Evolutionary conservation across 1,140 invertebrate genomes (phyloP), one percentile per base, ranked within the genome.

Genomic region (Drosophila bifasciata): DNA sequence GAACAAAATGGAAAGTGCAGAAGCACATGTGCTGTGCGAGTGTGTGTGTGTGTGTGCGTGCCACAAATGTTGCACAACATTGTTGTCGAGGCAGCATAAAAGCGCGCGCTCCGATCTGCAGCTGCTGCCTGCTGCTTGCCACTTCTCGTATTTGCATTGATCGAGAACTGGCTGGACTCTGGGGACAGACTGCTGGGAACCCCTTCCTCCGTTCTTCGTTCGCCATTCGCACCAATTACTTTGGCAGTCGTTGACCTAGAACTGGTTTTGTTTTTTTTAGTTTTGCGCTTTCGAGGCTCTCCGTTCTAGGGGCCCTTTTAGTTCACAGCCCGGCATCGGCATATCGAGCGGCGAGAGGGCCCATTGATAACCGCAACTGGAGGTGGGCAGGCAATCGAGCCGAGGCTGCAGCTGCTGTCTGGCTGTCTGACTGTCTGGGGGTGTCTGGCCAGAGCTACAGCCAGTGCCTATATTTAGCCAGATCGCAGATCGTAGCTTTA

Each of bases 191-290:
- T n/a, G n/a, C n/a, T 28, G 9, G 8, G 8, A 36, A 21, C 19
- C 32, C 32, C 32, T 36, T 4, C 32, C 32, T 36, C 11, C 32
- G 32, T 36, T 36, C 32, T 7, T 7, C 25, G 7, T 25, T 25
- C 25, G 9, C 28, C 28, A 3, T 28, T 36, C 11, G 32, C 32
- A 56, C 57, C 67, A 36, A 79, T 80, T 80, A 81, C 78, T 83
- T 81, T 83, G 78, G 79, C 78, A 81, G 78, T 81, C 78, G 74
- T 77, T 81, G 78, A 81, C 80, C 78, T 62, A 79, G 66, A 69
- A 69, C 66, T 56, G 62, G 64, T 68, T 36, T 68, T 68, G 3
- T 66, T 67, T 68, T 21, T 21, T n/a, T n/a, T n/a, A n/a, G n/a
- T n/a, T n/a, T 21, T 21, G 19, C 19, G 1, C 19, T 21, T 2